Conservation (phyloP, 2,797 vertebrate species). For the Chloroceryle inda region DNA sequence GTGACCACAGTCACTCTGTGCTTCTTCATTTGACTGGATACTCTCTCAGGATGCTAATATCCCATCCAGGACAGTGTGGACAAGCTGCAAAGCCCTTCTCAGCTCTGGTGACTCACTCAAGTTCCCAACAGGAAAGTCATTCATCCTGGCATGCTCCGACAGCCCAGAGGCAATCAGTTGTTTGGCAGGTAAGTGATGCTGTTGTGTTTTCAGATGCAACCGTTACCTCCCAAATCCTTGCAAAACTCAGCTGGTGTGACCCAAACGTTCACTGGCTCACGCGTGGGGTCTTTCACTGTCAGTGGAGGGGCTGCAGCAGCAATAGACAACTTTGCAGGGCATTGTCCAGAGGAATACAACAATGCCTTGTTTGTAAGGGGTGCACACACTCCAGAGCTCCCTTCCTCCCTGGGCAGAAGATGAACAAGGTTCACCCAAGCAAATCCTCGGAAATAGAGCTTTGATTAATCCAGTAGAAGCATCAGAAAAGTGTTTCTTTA, state of each 20-base stretch:
- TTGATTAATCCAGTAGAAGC: neutral
- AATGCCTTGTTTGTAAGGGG: neutral
- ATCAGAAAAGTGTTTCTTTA: neutral
- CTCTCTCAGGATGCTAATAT: fast-evolving
- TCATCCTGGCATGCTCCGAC: neutral
- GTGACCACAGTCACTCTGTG: neutral
- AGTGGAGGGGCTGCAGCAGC: neutral
- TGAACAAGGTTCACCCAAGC: neutral
- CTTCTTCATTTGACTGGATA: neutral
- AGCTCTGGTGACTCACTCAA: neutral
- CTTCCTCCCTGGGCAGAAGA: neutral
- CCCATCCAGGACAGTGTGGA: fast-evolving
- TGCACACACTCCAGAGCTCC: fast-evolving
- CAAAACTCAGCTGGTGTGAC: neutral
- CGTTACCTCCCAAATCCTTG: neutral
- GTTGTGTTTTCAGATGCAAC: neutral
- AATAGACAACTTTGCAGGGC: neutral
- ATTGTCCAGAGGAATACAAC: neutral
- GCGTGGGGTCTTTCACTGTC: fast-evolving
- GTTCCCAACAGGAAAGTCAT: neutral
- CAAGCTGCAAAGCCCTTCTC: neutral
- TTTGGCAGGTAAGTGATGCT: neutral
- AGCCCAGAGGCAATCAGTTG: neutral
- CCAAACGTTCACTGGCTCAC: neutral
- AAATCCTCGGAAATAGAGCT: neutral